phyloP scores from a whole-genome alignment of 1,140 invertebrate genomes.

The Planococcus citri region DNA sequence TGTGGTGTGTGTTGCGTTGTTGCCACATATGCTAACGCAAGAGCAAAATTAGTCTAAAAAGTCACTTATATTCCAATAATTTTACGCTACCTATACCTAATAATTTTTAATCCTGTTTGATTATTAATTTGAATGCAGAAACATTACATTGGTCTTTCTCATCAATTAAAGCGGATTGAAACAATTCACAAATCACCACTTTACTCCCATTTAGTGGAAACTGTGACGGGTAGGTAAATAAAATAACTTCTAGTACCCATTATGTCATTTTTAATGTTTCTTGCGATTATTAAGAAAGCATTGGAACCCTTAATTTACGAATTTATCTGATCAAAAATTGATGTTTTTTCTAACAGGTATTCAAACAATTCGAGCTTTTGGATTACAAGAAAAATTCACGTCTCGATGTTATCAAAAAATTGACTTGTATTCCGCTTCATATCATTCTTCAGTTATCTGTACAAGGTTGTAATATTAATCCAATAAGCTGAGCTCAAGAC shows the following conservation, averaged over 20 bases:
- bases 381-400: neutral
- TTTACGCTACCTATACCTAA: no score
- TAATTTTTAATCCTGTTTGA: no score
- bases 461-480: constrained; percentile 45
- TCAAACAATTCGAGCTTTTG: neutral
- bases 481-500: no score
- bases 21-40: no score
- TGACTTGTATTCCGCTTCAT: constrained; percentile 75
- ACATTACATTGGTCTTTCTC: constrained; percentile 85
- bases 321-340: no score
- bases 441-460: constrained; percentile 75
- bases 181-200: constrained; percentile 94
- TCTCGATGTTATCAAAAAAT: constrained; percentile 39
- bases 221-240: constrained; percentile 52
- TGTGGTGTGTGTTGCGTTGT: no score
- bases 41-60: no score
- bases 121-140: constrained; percentile 40
- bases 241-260: constrained; percentile 69
- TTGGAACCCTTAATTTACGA: no score
- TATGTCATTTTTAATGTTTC: no score
- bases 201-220: constrained; percentile 96
- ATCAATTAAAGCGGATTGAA: constrained; percentile 89
- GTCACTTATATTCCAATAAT: no score
- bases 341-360: neutral
- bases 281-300: no score